Evolutionary conservation across 2,888 invertebrate genomes (phyloP), one percentile per base, ranked within the genome.

Genomic region (Dioctria linearis): DNA sequence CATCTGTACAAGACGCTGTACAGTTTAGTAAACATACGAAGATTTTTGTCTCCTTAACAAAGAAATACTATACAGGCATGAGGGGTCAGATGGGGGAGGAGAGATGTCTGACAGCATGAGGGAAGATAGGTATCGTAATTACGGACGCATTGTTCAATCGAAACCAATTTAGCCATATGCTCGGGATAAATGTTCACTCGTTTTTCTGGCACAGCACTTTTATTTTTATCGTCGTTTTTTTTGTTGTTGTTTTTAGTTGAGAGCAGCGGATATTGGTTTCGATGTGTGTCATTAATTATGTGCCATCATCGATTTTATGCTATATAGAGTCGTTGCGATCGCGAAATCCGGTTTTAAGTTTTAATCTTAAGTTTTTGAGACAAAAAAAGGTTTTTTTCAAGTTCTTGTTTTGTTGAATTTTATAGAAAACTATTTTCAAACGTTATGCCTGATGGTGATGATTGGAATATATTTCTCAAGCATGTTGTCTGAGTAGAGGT

Each of bases 11-110:
- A 63, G 63, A 63, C 63, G 11, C 39, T 11, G 11, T 6, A 8
- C 63, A 63, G 59, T 42, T 59, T 59, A 37, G 59, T 75, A 75
- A 75, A 43, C 73, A 75, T 13, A 59, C 43, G 66, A n/a, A 43
- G 63, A 63, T 37, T 40, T 40, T 13, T 6, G 37, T 63, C 39
- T 13, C 13, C 11, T 6, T 37, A 6, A 40, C 6, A 39, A 39
- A 37, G 6, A n/a, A 63, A 40, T 37, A 40, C 63, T 6, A 6
- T 39, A 8, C 63, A 2, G 6, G 9, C 3, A 13, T 11, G 25
- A 37, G 37, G 63, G 63, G 63, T 59, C 73, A 37, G 25, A 13
- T 54, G 25, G 25, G 25, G 25, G 25, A 25, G 25, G 25, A 25
- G 25, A 25, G 25, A 25, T 25, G 2, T 54, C 42, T 59, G 73